Conservation (phyloP, 1,140 invertebrate genomes). For the Apis dorsata region DNA sequence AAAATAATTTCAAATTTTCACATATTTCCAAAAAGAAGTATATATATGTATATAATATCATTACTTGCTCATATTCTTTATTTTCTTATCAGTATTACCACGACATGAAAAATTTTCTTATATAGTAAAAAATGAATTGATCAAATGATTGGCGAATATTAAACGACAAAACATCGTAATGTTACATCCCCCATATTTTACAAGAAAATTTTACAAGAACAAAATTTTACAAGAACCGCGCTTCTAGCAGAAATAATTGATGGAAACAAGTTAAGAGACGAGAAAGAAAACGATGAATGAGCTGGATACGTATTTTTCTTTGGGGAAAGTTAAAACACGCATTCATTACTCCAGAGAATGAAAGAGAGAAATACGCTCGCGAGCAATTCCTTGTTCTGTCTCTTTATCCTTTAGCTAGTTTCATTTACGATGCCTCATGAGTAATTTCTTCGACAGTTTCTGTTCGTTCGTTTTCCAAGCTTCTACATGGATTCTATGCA, state of each 20-base stretch:
- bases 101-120: background rate
- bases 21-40: too few relatives aligned
- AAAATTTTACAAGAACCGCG: constrained; percentile 24
- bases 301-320: constrained; percentile 62
- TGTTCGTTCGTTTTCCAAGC: background rate
- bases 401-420: constrained; percentile 11
- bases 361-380: constrained; percentile 33
- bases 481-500: background rate
- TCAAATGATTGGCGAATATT: constrained; percentile 4
- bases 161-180: background rate
- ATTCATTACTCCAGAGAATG: constrained; percentile 34
- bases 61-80: background rate
- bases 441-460: constrained; percentile 26
- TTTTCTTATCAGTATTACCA: background rate
- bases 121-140: constrained; percentile 15
- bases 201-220: constrained; percentile 29
- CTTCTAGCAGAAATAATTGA: constrained; percentile 48
- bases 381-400: constrained; percentile 8
- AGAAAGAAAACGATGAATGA: background rate
- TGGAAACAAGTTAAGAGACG: background rate
- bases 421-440: constrained; percentile 39
- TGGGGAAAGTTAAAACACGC: constrained; percentile 53
- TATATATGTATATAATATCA: background rate
- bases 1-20: too few relatives aligned
- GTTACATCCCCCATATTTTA: background rate